Base-by-base conservation (phyloP, 2,888 invertebrate species). In the Nomada hirtipes region DNA sequence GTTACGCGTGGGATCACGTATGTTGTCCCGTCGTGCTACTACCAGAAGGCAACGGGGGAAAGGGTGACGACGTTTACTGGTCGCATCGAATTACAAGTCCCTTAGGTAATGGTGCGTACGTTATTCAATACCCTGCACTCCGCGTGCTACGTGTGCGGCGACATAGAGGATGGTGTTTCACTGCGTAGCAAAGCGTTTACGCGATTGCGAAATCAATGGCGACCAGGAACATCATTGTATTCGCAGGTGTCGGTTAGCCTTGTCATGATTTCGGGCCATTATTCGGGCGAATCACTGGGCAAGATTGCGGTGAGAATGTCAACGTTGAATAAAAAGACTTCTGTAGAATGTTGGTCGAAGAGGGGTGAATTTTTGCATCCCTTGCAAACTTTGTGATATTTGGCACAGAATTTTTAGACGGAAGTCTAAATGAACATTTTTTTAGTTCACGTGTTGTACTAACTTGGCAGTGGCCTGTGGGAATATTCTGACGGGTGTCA, bases 71-170 rank as follows among this genome's bases (percentile, higher is more conserved):
- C 86, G 88, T 89, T 90, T 87, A 86, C 90, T 68, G 84, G 80
- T 83, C 87, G 91, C 89, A 76, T 91, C 91, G 89, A 82, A 84
- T 91, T 90, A 90, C 90, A 85, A 79, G 86, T 85, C 88, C 89
- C 86, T 82, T 78, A 85, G 87, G 88, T 89, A 88, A 91, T 89
- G 86, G 83, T 76, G 83, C 85, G 86, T 86, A 84, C 86, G 89
- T 90, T 90, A 91, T 90, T 88, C 88, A 86, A 91, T 88, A 88
- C 84, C 82, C 81, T 64, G 63, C 76, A 60, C 76, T 73, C 73
- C 64, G 67, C 61, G 60, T 70, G 50, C 73, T 72, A 65, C 69
- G 64, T 63, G 76, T 26, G 44, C 44, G 42, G 9, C 50, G 29
- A 44, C 44, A 57, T 53, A 67, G 42, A 71, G 64, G 59, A 81